Evolutionary conservation across 1,140 invertebrate species (phyloP).

Genomic region (Scylla paramamosain): DNA sequence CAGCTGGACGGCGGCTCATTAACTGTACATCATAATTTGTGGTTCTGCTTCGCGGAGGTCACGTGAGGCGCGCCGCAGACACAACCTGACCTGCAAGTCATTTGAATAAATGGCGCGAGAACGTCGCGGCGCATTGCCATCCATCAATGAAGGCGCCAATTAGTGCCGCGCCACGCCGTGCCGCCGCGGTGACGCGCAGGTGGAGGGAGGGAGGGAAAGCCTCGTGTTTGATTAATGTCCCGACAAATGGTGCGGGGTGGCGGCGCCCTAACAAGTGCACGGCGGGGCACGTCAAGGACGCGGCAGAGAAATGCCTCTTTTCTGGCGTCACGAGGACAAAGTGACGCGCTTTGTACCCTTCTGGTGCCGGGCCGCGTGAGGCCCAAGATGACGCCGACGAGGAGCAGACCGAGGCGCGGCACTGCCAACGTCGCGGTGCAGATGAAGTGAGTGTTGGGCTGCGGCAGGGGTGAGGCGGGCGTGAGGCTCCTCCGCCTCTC

Average conservation of each 20-base stretch:
- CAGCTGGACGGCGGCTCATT: background rate
- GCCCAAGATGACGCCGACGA: background rate
- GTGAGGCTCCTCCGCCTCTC: background rate
- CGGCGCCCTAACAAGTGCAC: background rate
- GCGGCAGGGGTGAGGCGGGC: background rate
- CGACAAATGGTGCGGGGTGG: background rate
- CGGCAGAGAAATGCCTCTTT: background rate
- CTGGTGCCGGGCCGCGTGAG: background rate
- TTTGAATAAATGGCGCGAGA: constrained; percentile 14
- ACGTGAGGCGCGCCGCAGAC: background rate
- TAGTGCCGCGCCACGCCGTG: background rate
- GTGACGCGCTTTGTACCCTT: background rate
- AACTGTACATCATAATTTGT: background rate
- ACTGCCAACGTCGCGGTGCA: no score
- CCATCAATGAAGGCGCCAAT: background rate
- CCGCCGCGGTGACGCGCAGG: background rate
- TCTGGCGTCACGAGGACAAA: background rate
- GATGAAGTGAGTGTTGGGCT: no score
- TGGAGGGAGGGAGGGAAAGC: background rate
- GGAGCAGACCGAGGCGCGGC: background rate
- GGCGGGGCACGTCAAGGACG: background rate
- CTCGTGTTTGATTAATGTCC: background rate
- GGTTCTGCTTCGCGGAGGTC: background rate
- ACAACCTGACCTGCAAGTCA: background rate
- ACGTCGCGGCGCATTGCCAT: background rate